A percentile compares a stretch with the other conserved stretches of the same genome.
phyloP scores from a whole-genome alignment of 2,113 vertebrate genomes.

The Galemys pyrenaicus region DNA sequence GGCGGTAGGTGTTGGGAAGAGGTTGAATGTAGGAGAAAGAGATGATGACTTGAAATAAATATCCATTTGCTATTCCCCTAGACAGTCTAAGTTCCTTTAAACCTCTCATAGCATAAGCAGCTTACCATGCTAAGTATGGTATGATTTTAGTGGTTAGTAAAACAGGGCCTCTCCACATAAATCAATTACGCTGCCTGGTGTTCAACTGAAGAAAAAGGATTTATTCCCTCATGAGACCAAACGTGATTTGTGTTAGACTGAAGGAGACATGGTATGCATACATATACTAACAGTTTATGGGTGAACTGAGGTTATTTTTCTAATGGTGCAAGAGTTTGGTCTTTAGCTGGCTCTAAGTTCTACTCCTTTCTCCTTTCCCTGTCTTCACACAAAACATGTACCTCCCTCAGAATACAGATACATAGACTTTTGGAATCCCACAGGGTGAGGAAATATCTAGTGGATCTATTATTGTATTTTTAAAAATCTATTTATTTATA shows the following conservation, averaged over 20 bases:
- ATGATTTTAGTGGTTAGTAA: not conserved
- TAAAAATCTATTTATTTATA: not conserved
- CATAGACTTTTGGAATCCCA: not conserved
- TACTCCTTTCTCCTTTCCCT: not conserved
- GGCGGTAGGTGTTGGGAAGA: not conserved
- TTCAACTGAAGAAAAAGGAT: not conserved
- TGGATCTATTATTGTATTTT: not conserved
- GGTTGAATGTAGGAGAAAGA: not conserved
- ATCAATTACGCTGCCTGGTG: not conserved
- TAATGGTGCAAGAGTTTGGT: not conserved
- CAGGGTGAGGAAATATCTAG: not conserved
- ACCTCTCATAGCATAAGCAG: not conserved
- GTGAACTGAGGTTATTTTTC: not conserved
- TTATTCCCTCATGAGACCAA: slow-evolving; percentile 24
- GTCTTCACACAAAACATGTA: not conserved
- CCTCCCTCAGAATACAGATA: not conserved
- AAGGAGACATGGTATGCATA: not conserved
- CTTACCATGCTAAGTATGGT: not conserved
- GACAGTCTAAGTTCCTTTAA: not conserved
- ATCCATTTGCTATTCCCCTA: not conserved
- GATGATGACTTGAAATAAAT: not conserved
- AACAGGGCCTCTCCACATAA: not conserved
- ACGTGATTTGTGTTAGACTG: not conserved
- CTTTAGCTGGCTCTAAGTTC: not conserved
- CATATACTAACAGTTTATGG: not conserved